Evolutionary conservation across 35 echinoderm and acorn worm genomes (phyloP), one percentile per base, ranked within the genome.

Genomic region (Patiria miniata): DNA sequence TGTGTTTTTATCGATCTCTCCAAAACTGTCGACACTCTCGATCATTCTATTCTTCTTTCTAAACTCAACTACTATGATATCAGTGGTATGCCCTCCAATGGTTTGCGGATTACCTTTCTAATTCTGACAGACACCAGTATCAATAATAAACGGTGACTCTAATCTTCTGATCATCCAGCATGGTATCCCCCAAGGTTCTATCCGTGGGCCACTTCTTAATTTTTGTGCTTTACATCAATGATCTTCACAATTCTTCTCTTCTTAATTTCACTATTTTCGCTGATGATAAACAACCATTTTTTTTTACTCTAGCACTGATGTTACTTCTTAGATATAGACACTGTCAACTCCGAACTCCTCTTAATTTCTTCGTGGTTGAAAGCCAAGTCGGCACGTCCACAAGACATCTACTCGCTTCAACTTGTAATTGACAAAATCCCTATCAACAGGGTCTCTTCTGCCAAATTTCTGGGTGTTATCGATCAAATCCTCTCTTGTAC

Each of bases 171-270:
- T 22, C 40, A 47, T 81, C 19, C 39, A 47, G 39, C 7, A 39
- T 21, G 83, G 83, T 1, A 36, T 86, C 34, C 83, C 83, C 58
- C 83, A 86, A 76, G 83, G 83, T 1, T 76, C 83, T 8, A 86
- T 86, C 22, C 47, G 36, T 33, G 58, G 83, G 2, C 83, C 60
- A n/a, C 56, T 53, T 2, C 80, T 83, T 14, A n/a, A n/a, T 83
- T 68, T 68, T 37, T 86, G 26, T 34, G 36, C 30, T 86, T 36
- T 65, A 68, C 69, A 39, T n/a, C n/a, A 86, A 86, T 68, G 83
- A 86, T 36, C 36, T 68, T 37, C 58, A 21, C n/a, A 40, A 4
- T 47, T 21, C 51, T 40, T 39, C 78, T 47, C 7, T 26, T 8
- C n/a, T 60, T 33, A 23, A 52, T 52, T 52, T 83, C 7, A 47